These are phyloP conservation scores for Danio albolineatus DNA, from an alignment of 2,797 vertebrate species.

Conservation along the genomic window DNA sequence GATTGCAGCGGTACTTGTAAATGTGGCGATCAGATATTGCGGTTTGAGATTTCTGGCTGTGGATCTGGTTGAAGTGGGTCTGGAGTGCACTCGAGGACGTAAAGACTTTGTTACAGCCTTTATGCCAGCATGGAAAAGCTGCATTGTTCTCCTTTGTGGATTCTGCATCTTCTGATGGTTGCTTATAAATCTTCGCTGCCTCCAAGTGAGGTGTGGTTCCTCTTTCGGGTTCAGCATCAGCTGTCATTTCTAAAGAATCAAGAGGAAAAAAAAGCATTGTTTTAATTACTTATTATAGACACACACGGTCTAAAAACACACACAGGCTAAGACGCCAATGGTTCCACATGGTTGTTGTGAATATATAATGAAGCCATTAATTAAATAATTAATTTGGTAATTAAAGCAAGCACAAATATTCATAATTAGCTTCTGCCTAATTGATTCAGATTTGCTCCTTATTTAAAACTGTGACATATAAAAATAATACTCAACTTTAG, in stretches of 20 bases:
- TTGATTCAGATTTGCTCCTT: neutral
- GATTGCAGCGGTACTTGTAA: conserved; percentile 98
- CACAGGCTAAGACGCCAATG: no score
- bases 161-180: conserved; percentile 72
- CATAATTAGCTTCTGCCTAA: neutral
- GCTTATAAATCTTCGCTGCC: conserved; percentile 83
- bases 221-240: conserved; percentile 82
- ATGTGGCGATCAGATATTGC: conserved; percentile 94
- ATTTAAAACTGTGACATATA: neutral
- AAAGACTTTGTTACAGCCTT: conserved; percentile 92
- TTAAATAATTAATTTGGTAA: neutral
- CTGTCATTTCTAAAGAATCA: conserved; percentile 72
- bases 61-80: conserved; percentile 87
- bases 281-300: no score
- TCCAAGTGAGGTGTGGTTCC: conserved; percentile 81
- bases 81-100: conserved; percentile 91
- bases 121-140: conserved; percentile 93
- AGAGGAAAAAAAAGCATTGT: neutral
- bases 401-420: neutral
- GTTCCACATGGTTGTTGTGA: neutral
- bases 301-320: no score
- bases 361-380: neutral
- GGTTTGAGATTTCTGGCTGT: conserved; percentile 86
- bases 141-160: conserved; percentile 86
- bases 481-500: neutral